phyloP scores from a whole-genome alignment of 2,113 vertebrate genomes.

The Oncorhynchus kisutch region DNA sequence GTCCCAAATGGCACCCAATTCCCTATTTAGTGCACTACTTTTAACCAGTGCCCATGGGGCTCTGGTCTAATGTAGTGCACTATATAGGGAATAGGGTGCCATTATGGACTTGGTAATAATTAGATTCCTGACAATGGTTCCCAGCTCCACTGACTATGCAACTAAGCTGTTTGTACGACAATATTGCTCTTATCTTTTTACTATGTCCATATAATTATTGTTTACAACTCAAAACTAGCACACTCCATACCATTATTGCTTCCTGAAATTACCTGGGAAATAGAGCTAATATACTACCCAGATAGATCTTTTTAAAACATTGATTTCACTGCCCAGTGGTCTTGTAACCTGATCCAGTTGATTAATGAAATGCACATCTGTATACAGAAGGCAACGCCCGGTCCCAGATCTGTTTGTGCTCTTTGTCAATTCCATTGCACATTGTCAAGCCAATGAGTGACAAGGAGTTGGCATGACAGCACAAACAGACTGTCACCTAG shows the following conservation, averaged over 20 bases:
- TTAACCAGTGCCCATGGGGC: too few relatives aligned
- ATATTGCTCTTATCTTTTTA: constrained; percentile 65
- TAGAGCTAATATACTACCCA: constrained; percentile 49
- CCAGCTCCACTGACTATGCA: constrained; percentile 52
- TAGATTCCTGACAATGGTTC: constrained; percentile 62
- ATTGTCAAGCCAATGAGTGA: too few relatives aligned
- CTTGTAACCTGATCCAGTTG: constrained; percentile 39
- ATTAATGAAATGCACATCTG: constrained; percentile 17
- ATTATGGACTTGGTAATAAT: constrained; percentile 31
- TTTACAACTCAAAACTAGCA: constrained; percentile 38
- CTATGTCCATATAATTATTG: constrained; percentile 20
- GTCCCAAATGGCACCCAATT: too few relatives aligned
- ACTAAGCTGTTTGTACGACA: constrained; percentile 54
- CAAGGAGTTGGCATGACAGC: too few relatives aligned
- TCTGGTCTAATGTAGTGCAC: too few relatives aligned
- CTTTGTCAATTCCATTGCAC: too few relatives aligned
- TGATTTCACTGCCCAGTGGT: constrained; percentile 18
- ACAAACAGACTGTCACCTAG: too few relatives aligned
- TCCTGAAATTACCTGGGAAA: constrained; percentile 72
- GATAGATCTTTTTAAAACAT: constrained; percentile 12
- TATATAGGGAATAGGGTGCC: too few relatives aligned
- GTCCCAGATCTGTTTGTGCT: too few relatives aligned
- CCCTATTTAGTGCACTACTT: too few relatives aligned
- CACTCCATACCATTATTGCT: constrained; percentile 73
- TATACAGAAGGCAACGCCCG: constrained; percentile 54